A percentile compares a stretch with the other conserved stretches of the same genome.
Conservation (phyloP, 2,113 vertebrate genomes). For the Pseudorasbora parva region DNA sequence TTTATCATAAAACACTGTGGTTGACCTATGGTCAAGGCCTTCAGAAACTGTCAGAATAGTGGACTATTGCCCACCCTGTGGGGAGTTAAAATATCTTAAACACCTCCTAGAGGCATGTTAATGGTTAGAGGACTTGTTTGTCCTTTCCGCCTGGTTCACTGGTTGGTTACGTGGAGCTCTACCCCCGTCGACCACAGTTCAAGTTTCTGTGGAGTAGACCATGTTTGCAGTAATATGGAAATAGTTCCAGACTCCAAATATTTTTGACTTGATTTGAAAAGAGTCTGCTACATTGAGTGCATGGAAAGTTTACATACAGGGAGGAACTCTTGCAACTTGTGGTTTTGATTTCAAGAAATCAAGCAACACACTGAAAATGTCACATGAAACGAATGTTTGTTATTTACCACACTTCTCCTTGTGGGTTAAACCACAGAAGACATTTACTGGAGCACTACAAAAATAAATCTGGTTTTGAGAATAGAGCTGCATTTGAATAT, state of each 20-base stretch:
- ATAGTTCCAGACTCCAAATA: slow-evolving; percentile 23
- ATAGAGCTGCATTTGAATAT: background rate
- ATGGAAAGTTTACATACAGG: slow-evolving; percentile 6
- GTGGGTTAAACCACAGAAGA: background rate
- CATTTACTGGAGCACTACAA: background rate
- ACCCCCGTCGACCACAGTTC: background rate
- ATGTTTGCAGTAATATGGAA: slow-evolving; percentile 11
- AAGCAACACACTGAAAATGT: background rate
- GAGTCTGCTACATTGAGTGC: background rate
- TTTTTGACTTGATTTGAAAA: background rate
- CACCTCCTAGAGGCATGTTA: slow-evolving; percentile 17
- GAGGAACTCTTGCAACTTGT: background rate
- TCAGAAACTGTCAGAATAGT: background rate
- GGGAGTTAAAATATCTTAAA: slow-evolving; percentile 5
- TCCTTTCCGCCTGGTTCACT: background rate
- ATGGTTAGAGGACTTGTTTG: slow-evolving; percentile 7
- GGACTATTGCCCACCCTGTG: background rate
- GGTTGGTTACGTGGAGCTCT: background rate
- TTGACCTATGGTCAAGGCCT: slow-evolving; percentile 13
- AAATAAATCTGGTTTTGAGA: background rate
- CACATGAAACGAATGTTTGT: slow-evolving; percentile 5
- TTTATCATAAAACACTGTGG: background rate
- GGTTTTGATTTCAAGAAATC: slow-evolving; percentile 23
- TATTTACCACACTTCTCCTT: background rate
- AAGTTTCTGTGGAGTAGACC: background rate